Conservation (phyloP, 1,140 invertebrate species). For the Saccostrea cuccullata region DNA sequence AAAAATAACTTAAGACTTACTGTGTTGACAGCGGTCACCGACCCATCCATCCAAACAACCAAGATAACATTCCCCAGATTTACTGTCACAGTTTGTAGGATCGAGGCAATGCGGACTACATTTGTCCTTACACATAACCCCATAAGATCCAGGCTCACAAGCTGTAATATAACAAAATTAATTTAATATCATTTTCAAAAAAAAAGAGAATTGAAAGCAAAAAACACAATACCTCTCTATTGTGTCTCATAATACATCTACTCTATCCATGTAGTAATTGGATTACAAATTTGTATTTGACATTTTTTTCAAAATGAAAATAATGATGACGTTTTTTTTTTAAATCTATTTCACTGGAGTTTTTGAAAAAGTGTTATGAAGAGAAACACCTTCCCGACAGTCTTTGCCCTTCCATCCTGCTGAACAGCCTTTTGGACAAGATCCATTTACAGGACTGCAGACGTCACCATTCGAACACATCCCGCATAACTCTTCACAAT, state of each 20-base stretch:
- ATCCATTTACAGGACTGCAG: neutral
- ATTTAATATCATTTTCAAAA: too few relatives aligned
- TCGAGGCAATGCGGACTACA: constrained; percentile 8
- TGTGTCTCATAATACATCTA: too few relatives aligned
- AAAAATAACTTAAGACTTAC: neutral
- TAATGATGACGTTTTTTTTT: too few relatives aligned
- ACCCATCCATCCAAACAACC: neutral
- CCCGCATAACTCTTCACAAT: neutral
- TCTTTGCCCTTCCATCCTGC: neutral
- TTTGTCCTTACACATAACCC: neutral
- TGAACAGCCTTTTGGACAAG: neutral
- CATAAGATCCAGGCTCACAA: neutral
- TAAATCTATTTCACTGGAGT: too few relatives aligned
- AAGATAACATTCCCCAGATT: neutral
- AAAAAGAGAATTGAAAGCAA: too few relatives aligned
- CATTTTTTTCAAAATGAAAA: too few relatives aligned
- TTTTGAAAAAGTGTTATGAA: too few relatives aligned
- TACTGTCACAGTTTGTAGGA: neutral
- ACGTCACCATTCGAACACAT: neutral
- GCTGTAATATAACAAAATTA: too few relatives aligned
- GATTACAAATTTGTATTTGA: too few relatives aligned
- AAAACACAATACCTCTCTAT: too few relatives aligned
- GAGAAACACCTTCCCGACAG: neutral
- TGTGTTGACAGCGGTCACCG: neutral
- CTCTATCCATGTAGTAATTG: too few relatives aligned